Evolutionary conservation across 2,888 invertebrate species (phyloP).

Genomic region (Lydus trimaculatus): DNA sequence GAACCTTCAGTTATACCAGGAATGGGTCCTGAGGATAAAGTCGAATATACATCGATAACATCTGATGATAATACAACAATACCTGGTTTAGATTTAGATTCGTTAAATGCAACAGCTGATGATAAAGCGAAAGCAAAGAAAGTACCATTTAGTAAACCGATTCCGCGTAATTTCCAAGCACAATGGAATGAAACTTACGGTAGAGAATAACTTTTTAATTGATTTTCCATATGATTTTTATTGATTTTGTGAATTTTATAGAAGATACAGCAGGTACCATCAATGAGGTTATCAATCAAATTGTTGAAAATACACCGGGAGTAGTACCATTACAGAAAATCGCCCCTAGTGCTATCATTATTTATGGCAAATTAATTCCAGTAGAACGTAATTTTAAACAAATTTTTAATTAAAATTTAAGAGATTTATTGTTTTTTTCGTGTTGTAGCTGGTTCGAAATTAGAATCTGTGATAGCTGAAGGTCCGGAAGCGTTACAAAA

Average conservation of each 20-base stretch:
- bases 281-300: conserved; percentile 74
- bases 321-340: conserved; percentile 80
- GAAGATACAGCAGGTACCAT: conserved; percentile 63
- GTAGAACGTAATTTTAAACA: conserved; percentile 68
- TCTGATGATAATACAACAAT: conserved; percentile 81
- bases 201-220: conserved; percentile 9
- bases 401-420: neutral
- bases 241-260: conserved; percentile 27
- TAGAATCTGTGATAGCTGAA: conserved; percentile 78
- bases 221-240: too few species aligned
- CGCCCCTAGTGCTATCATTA: conserved; percentile 79
- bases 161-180: conserved; percentile 96
- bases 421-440: neutral
- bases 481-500: conserved; percentile 80
- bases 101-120: conserved; percentile 65
- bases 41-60: conserved; percentile 79
- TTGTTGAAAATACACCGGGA: conserved; percentile 80
- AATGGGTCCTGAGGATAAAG: conserved; percentile 97
- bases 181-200: conserved; percentile 85
- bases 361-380: conserved; percentile 83
- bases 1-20: conserved; percentile 89
- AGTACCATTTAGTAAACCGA: conserved; percentile 95
- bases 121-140: conserved; percentile 79
- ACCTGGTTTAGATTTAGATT: conserved; percentile 87
- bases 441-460: conserved; percentile 72